Evolutionary conservation across 2,888 invertebrate genomes (phyloP).

Genomic region (Carterocephalus palaemon): DNA sequence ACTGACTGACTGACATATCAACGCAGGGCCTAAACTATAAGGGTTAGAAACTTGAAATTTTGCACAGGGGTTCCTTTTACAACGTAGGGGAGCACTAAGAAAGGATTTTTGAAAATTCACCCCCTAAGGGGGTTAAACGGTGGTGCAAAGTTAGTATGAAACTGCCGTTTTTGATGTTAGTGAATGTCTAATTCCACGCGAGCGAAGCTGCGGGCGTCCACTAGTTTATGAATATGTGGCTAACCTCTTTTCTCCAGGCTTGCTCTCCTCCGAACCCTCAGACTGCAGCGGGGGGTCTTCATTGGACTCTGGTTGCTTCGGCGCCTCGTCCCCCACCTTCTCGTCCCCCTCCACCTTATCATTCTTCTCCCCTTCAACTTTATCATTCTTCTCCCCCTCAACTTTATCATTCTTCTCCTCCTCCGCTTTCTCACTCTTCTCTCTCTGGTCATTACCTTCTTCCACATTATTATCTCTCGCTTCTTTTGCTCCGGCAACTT

Average conservation of each 20-base stretch:
- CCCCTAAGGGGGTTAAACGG: too few relatives aligned
- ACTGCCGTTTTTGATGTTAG: too few relatives aligned
- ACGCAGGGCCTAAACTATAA: too few relatives aligned
- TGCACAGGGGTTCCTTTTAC: too few relatives aligned
- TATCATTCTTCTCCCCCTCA: constrained; percentile 15
- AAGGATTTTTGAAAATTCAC: too few relatives aligned
- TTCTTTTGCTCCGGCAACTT: background rate
- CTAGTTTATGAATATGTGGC: too few relatives aligned
- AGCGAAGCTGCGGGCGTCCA: too few relatives aligned
- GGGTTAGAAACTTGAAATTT: too few relatives aligned
- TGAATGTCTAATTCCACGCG: too few relatives aligned
- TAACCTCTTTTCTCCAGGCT: constrained; percentile 65
- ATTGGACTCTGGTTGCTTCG: constrained; percentile 41
- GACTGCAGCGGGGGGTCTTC: constrained; percentile 67
- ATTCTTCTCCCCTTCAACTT: constrained; percentile 27
- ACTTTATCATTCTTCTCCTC: constrained; percentile 25
- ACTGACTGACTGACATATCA: too few relatives aligned
- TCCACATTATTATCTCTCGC: background rate
- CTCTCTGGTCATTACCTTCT: constrained; percentile 19
- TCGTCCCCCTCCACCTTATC: constrained; percentile 29
- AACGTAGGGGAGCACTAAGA: too few relatives aligned
- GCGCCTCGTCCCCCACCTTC: constrained; percentile 27
- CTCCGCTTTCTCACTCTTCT: constrained; percentile 15
- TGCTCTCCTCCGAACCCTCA: constrained; percentile 51
- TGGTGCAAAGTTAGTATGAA: too few relatives aligned